Conservation (phyloP, 2,113 vertebrate species). For the Oncorhynchus keta region DNA sequence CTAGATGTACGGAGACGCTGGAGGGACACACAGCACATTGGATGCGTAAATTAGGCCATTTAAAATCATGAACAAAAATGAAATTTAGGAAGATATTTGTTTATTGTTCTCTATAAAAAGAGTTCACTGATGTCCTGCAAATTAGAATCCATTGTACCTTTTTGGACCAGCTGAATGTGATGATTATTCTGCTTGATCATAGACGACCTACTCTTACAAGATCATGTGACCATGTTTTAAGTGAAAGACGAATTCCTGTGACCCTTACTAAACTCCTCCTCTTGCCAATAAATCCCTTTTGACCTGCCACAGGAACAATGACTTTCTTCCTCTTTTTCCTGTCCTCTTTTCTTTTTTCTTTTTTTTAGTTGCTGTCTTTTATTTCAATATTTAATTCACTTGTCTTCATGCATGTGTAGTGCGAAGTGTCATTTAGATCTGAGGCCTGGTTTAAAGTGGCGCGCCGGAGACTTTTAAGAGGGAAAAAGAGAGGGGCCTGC, state of each 20-base stretch:
- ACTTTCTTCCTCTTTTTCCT: conserved; percentile 31
- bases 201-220: not conserved
- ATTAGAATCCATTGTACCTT: not conserved
- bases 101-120: no score
- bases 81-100: no score
- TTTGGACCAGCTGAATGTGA: not conserved
- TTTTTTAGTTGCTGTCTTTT: conserved; percentile 36
- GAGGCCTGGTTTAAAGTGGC: conserved; percentile 74
- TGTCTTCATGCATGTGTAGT: conserved; percentile 84
- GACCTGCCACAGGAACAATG: conserved; percentile 75
- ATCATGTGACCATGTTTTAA: not conserved
- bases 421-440: conserved; percentile 89
- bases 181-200: not conserved
- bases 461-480: conserved; percentile 71
- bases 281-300: conserved; percentile 80
- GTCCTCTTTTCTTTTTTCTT: conserved; percentile 29
- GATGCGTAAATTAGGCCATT: not conserved
- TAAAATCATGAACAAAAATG: not conserved
- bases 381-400: conserved; percentile 94
- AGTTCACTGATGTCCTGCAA: no score
- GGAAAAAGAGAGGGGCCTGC: conserved; percentile 17
- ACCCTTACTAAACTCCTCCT: conserved; percentile 82
- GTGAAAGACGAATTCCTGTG: conserved; percentile 52
- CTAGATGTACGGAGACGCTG: conserved; percentile 25
- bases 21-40: conserved; percentile 30